A percentile compares a stretch with the other conserved stretches of the same genome.
These are phyloP conservation scores for Pedetes capensis DNA, from an alignment of 2,113 vertebrate genomes.

Conservation along the genomic window DNA sequence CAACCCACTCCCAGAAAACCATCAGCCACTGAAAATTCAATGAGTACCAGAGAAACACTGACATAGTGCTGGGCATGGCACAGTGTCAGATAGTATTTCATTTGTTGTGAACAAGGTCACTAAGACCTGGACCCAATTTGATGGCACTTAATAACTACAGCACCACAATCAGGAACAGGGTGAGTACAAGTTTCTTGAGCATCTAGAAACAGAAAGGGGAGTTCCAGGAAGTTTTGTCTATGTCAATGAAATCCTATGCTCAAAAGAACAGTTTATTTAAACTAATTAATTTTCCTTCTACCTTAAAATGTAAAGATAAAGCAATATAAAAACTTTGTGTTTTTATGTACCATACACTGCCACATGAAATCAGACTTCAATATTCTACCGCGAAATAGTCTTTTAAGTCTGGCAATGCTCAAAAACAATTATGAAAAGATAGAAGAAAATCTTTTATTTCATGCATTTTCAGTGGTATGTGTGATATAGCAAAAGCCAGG, in stretches of 20 bases:
- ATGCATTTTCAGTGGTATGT: constrained; percentile 67
- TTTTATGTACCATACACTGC: too few species aligned
- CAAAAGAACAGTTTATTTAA: not conserved
- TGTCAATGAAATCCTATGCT: not conserved
- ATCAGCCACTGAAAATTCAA: too few species aligned
- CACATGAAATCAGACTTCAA: not conserved
- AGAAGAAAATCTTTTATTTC: constrained; percentile 77
- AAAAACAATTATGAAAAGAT: constrained; percentile 77
- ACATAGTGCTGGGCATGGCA: too few species aligned
- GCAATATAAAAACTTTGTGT: not conserved
- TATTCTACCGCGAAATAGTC: constrained; percentile 59
- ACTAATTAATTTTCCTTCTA: not conserved
- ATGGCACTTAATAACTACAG: too few species aligned
- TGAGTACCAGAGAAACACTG: too few species aligned
- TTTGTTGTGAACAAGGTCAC: too few species aligned
- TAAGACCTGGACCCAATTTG: too few species aligned
- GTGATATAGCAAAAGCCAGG: constrained; percentile 70
- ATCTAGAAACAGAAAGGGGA: not conserved
- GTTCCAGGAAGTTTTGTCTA: not conserved
- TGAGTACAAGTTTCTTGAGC: not conserved
- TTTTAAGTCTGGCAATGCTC: constrained; percentile 51
- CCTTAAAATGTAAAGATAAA: not conserved
- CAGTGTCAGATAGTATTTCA: too few species aligned
- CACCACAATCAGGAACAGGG: not conserved
- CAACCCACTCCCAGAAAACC: too few species aligned